Percentiles rank a stretch among this genome's conserved stretches.
These are phyloP conservation scores for Liolophura sinensis DNA, from an alignment of 1,140 invertebrate species.

Conservation along the genomic window DNA sequence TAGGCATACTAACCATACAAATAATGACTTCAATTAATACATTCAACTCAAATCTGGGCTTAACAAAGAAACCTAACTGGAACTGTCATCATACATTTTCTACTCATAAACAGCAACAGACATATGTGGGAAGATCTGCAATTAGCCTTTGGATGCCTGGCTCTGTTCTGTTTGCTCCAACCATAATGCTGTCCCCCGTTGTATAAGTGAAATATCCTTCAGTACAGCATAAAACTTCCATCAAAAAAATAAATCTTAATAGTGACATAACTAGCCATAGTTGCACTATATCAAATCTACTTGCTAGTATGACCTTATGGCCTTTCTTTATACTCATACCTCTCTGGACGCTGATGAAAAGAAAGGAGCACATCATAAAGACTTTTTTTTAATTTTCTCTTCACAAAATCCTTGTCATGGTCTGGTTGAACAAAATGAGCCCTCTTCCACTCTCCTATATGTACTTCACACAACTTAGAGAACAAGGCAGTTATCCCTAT, in stretches of 20 bases:
- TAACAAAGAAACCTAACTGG: too few species aligned
- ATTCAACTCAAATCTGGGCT: too few species aligned
- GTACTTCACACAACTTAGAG: slow-evolving; percentile 19
- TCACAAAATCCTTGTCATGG: slow-evolving; percentile 10
- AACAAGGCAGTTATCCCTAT: slow-evolving; percentile 21
- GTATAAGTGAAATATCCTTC: too few species aligned
- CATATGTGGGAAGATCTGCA: too few species aligned
- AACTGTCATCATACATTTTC: too few species aligned
- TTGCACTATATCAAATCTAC: not conserved
- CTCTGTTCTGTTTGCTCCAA: too few species aligned
- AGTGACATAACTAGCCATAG: not conserved
- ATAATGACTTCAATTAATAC: too few species aligned
- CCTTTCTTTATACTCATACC: slow-evolving; percentile 19
- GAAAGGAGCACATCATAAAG: slow-evolving; percentile 25
- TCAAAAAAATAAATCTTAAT: not conserved
- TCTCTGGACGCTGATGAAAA: slow-evolving; percentile 20
- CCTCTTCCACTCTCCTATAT: slow-evolving; percentile 8
- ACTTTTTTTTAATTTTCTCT: slow-evolving; percentile 13
- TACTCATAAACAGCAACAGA: too few species aligned
- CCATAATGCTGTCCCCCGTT: not conserved
- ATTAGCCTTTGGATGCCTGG: too few species aligned
- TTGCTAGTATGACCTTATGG: not conserved
- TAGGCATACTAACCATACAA: too few species aligned
- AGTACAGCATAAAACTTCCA: not conserved
- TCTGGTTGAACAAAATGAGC: slow-evolving; percentile 25